These are phyloP conservation scores for Chloebia gouldiae DNA, from an alignment of 2,113 vertebrate genomes.

Conservation along the genomic window DNA sequence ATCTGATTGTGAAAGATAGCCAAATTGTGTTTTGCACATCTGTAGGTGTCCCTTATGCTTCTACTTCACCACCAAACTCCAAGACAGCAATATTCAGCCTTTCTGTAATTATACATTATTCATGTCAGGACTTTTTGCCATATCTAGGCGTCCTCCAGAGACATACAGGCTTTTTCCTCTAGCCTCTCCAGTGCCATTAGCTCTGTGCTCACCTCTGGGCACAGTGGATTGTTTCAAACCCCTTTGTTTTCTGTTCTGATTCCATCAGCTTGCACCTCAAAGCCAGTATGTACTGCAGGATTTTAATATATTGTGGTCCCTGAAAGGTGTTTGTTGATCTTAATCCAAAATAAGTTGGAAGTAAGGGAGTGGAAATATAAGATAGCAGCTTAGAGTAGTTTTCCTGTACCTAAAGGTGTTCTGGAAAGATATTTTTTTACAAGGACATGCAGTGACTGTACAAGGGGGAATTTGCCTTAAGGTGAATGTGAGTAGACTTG, in stretches of 20 bases:
- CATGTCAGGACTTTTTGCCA: not conserved
- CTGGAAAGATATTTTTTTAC: not conserved
- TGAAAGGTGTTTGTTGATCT: not conserved
- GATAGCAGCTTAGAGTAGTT: not conserved
- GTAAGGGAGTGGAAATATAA: not conserved
- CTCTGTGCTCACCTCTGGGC: not conserved
- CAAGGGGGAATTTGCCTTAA: not conserved
- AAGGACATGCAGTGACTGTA: too few relatives aligned
- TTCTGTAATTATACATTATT: not conserved
- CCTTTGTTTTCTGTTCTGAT: not conserved
- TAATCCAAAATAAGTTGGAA: not conserved
- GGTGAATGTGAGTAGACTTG: not conserved
- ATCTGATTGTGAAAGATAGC: not conserved
- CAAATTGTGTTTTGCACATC: not conserved
- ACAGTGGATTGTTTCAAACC: not conserved
- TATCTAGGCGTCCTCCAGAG: not conserved
- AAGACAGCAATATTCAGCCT: not conserved
- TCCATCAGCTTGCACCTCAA: not conserved
- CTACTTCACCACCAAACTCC: not conserved
- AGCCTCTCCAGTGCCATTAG: not conserved
- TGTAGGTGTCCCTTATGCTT: accelerated
- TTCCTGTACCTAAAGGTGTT: not conserved
- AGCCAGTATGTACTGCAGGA: not conserved
- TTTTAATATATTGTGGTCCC: not conserved
- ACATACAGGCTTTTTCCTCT: not conserved